Conservation (phyloP, 2,888 invertebrate species). For the Augochlorella aurata region DNA sequence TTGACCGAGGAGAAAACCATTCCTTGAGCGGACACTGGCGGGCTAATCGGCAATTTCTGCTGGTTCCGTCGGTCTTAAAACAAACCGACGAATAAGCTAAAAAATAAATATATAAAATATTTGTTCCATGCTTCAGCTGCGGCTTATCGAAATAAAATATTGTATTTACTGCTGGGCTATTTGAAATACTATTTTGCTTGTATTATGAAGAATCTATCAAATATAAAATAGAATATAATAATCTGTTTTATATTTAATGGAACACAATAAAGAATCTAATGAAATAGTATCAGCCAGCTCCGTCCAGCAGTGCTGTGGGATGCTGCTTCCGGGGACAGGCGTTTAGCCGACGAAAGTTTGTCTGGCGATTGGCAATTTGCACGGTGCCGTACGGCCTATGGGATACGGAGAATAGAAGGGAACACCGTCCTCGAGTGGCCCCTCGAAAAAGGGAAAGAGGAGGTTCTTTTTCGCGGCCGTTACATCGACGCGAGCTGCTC, state of each 20-base stretch:
- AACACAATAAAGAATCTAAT: no score
- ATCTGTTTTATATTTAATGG: no score
- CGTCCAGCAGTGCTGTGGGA: constrained; percentile 40
- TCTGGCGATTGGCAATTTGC: constrained; percentile 55
- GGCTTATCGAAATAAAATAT: no score
- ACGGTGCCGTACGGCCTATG: not conserved
- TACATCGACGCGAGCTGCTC: constrained; percentile 54
- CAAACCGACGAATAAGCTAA: not conserved
- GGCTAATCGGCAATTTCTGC: not conserved
- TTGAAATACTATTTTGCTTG: no score
- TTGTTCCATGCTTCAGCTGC: no score
- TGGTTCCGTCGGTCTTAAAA: not conserved
- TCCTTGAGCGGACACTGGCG: no score
- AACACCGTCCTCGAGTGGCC: constrained; percentile 10
- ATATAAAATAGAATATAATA: no score
- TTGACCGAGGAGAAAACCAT: not conserved
- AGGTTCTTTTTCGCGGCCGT: constrained; percentile 41
- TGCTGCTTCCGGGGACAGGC: constrained; percentile 32
- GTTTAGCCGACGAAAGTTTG: constrained; percentile 52
- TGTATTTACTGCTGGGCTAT: no score
- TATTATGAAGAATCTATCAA: no score
- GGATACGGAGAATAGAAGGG: constrained; percentile 35
- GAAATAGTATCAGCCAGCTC: no score
- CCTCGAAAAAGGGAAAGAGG: constrained; percentile 8
- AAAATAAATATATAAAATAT: no score